Conservation (phyloP, 1,140 invertebrate species). For the Dendrolimus punctatus region DNA sequence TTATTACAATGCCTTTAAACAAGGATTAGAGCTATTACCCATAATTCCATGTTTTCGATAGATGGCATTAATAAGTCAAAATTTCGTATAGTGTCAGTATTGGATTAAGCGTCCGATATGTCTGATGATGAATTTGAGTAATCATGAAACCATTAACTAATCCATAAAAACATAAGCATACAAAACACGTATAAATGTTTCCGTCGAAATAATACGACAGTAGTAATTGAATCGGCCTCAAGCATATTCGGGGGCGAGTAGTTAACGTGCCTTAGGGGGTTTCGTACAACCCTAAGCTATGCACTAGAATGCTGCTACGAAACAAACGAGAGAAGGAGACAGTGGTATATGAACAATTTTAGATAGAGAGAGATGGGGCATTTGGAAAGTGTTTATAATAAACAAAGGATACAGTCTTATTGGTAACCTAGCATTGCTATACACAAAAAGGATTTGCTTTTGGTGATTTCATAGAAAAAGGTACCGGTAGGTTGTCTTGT, state of each 20-base stretch:
- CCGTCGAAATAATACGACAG: slow-evolving; percentile 68
- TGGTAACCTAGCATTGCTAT: slow-evolving; percentile 28
- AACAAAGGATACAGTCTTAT: slow-evolving; percentile 69
- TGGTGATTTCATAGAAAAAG: no score
- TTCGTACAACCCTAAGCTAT: slow-evolving; percentile 56
- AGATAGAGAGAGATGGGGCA: slow-evolving; percentile 22
- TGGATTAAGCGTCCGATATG: not conserved
- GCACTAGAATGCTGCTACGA: slow-evolving; percentile 57
- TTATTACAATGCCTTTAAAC: no score
- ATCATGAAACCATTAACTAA: slow-evolving; percentile 60
- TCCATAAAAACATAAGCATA: slow-evolving; percentile 67
- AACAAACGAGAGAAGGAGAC: slow-evolving; percentile 39
- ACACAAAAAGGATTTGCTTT: no score
- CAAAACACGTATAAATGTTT: slow-evolving; percentile 67
- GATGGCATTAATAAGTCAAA: no score
- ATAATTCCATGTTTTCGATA: no score
- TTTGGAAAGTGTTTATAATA: slow-evolving; percentile 68
- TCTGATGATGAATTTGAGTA: not conserved
- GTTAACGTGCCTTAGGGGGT: slow-evolving; percentile 67
- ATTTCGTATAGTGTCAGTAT: not conserved
- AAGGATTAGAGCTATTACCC: no score
- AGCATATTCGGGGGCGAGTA: slow-evolving; percentile 60
- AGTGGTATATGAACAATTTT: slow-evolving; percentile 10
- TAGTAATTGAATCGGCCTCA: slow-evolving; percentile 70
- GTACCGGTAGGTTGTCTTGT: no score